Evolutionary conservation across 2,113 vertebrate species (phyloP).

Genomic region (Pao palembangensis): DNA sequence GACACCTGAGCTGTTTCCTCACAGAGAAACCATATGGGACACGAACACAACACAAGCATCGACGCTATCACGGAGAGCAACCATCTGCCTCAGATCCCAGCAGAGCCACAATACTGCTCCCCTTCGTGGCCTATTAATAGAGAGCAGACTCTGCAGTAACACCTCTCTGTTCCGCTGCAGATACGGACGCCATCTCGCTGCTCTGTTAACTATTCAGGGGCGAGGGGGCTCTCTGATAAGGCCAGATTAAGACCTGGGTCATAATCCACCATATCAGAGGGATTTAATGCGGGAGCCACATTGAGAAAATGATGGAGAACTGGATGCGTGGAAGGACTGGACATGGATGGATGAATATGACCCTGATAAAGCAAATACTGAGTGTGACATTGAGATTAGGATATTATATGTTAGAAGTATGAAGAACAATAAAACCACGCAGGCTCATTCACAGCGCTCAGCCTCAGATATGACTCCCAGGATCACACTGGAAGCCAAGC

Average conservation of each 20-base stretch:
- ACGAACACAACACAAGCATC: constrained; percentile 11
- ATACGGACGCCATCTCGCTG: not conserved
- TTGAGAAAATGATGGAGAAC: not conserved
- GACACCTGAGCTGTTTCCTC: constrained; percentile 53
- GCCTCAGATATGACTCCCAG: not conserved
- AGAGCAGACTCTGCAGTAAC: constrained; percentile 30
- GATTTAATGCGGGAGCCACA: not conserved
- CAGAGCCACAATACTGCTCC: constrained; percentile 33
- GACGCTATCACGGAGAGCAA: constrained; percentile 22
- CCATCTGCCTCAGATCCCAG: constrained; percentile 50
- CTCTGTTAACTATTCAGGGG: not conserved
- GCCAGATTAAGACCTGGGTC: not conserved
- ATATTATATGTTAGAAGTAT: too few species aligned
- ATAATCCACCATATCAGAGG: not conserved
- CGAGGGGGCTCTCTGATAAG: constrained; percentile 9
- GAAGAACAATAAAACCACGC: too few species aligned
- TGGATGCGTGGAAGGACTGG: too few species aligned
- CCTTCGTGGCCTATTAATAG: constrained; percentile 46
- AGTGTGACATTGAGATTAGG: too few species aligned
- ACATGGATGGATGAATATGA: too few species aligned
- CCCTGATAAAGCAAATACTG: too few species aligned
- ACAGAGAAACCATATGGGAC: constrained; percentile 56
- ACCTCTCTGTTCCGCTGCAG: constrained; percentile 14
- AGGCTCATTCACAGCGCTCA: too few species aligned
- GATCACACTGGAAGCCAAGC: not conserved